Conservation (phyloP, 2,888 invertebrate species). For the Dryococelus australis region DNA sequence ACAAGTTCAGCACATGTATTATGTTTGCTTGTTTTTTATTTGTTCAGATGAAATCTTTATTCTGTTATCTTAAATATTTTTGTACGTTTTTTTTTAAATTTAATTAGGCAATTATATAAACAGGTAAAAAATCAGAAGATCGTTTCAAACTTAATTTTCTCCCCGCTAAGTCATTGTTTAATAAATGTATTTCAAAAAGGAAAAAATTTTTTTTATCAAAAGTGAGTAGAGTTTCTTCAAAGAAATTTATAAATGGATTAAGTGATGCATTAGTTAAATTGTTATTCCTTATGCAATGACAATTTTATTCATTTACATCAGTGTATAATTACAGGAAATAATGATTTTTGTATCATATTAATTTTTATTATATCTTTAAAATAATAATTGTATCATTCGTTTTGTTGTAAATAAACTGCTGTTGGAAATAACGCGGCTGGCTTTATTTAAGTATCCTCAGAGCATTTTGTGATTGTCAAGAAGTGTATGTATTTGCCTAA, state of each 20-base stretch:
- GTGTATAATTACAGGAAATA: background rate
- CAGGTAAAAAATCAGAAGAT: background rate
- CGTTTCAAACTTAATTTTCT: background rate
- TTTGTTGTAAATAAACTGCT: constrained; percentile 23
- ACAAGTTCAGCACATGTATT: background rate
- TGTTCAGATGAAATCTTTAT: background rate
- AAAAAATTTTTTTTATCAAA: background rate
- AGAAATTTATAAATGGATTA: background rate
- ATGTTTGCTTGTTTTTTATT: constrained; percentile 13
- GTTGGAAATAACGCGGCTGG: background rate
- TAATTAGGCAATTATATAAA: background rate
- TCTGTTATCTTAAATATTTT: background rate
- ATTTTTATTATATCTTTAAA: background rate
- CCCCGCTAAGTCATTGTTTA: background rate
- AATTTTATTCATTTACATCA: background rate
- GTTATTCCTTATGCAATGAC: background rate
- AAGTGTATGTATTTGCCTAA: too few relatives aligned
- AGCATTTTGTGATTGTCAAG: too few relatives aligned
- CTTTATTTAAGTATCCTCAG: background rate
- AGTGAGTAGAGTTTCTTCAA: too few relatives aligned
- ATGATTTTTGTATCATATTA: background rate
- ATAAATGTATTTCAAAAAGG: background rate
- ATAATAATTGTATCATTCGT: background rate
- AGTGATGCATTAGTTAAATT: background rate
- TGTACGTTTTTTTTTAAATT: background rate